Base-by-base conservation (phyloP, 64 coral and sea anemone genomes). In the Pachyseris speciosa region DNA sequence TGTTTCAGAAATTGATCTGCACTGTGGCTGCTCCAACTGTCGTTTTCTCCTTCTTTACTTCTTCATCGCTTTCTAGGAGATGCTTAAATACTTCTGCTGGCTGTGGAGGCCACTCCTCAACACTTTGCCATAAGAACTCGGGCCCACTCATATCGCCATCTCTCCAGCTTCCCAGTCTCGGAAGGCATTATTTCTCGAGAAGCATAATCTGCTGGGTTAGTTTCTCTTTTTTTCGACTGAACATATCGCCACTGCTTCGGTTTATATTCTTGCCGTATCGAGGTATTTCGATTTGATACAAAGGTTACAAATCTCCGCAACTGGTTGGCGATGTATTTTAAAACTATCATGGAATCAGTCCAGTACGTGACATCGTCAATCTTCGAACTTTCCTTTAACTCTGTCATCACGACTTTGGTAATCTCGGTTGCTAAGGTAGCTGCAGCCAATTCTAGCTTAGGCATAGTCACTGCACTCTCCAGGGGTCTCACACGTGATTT, bases 401-500 rank as follows among this genome's bases (percentile, higher is more conserved):
- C 87, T 4, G 34, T 89, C 63, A 2, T 72, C 17, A 94, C 43
- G 4, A 74, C 37, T 25, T 90, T 47, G 50, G 90, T 69, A 15
- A 96, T 83, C 65, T 84, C 55, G 25, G 38, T 49, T 42, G 44
- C 16, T 3, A 83, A 26, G 11, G 79, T 83, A 4, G 53, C 79
- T 24, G 51, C 83, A 28, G 90, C 86, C 16, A 92, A 63, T 65
- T 90, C 89, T 50, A 96, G 73, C 38, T 89, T 86, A 1, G 94
- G 94, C 28, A 96, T 52, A 17, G 89, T 89, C 19, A 92, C 64
- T 9, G 57, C 49, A 44, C 45, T 64, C 5, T 79, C 90, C 19
- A 94, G 60, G 66, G 92, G 92, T 72, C 37, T 67, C 28, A 88
- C 92, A 28, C 85, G 43, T 45, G 92, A 87, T 63, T 94, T 94